A percentile compares a stretch with the other conserved stretches of the same genome.
Evolutionary conservation across 2,113 vertebrate genomes (phyloP).

Genomic region (Rhinoderma darwinii): DNA sequence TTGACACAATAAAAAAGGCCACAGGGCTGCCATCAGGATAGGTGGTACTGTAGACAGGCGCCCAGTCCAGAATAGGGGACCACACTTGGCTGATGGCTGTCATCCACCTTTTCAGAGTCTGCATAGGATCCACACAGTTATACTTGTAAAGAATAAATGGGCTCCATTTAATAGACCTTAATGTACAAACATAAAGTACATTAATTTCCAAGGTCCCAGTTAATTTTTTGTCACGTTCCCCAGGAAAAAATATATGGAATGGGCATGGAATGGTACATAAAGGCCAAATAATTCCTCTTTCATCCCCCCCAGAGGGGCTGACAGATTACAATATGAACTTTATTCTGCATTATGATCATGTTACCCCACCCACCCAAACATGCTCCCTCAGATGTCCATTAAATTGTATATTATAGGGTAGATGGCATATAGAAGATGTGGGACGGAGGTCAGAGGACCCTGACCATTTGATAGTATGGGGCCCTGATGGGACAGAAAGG

Average conservation of each 20-base stretch:
- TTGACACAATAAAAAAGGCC: too few species aligned
- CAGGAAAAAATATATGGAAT: background rate
- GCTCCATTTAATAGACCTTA: background rate
- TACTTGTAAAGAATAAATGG: background rate
- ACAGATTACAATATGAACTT: background rate
- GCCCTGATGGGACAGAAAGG: too few species aligned
- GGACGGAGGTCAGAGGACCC: too few species aligned
- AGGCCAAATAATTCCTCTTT: background rate
- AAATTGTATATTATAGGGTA: too few species aligned
- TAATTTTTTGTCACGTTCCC: background rate
- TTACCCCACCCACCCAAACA: too few species aligned
- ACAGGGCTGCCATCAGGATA: too few species aligned
- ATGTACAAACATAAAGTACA: background rate
- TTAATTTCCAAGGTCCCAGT: background rate
- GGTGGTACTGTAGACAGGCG: too few species aligned
- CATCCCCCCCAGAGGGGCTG: background rate
- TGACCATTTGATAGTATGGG: too few species aligned
- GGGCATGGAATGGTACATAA: background rate
- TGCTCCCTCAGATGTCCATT: background rate
- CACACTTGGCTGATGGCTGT: background rate
- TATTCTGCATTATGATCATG: background rate
- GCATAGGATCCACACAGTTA: background rate
- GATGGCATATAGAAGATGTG: too few species aligned
- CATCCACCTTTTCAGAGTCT: background rate
- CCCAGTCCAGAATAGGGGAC: background rate